Percentiles rank a stretch among this genome's conserved stretches.
phyloP scores from a whole-genome alignment of 2,797 vertebrate genomes.

The Ataeniobius toweri region DNA sequence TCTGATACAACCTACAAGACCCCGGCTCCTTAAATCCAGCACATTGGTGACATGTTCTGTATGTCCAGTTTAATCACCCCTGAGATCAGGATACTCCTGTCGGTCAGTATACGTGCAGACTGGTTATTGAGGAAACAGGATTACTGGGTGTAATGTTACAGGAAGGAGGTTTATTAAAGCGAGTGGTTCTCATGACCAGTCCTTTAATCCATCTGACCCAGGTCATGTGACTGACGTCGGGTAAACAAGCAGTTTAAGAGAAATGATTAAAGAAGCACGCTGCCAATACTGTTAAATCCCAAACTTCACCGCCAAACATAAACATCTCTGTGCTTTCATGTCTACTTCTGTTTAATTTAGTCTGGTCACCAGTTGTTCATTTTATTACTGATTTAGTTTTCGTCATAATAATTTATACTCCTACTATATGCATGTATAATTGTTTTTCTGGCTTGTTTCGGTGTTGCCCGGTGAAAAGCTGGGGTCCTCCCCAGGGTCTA shows the following conservation, averaged over 20 bases:
- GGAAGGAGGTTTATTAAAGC: background rate
- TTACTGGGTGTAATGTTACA: background rate
- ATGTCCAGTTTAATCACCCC: background rate
- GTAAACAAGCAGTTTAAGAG: background rate
- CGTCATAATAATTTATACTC: too few species aligned
- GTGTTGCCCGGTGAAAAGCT: too few species aligned
- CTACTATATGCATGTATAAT: too few species aligned
- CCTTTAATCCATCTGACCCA: constrained; percentile 28
- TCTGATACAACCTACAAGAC: background rate
- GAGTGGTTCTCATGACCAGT: background rate
- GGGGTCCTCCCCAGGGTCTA: too few species aligned
- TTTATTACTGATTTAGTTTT: too few species aligned
- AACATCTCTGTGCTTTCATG: background rate
- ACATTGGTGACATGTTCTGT: background rate
- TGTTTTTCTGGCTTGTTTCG: too few species aligned
- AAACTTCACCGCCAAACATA: background rate
- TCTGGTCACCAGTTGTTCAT: too few species aligned
- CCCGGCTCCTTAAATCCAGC: background rate
- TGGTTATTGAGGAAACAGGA: background rate
- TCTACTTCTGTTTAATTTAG: too few species aligned
- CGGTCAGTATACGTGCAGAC: background rate
- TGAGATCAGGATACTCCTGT: background rate
- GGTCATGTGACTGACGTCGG: constrained; percentile 45
- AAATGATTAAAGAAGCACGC: background rate
- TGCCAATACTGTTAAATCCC: background rate